phyloP scores from a whole-genome alignment of 2,888 invertebrate genomes.

The Metacarcinus magister region DNA sequence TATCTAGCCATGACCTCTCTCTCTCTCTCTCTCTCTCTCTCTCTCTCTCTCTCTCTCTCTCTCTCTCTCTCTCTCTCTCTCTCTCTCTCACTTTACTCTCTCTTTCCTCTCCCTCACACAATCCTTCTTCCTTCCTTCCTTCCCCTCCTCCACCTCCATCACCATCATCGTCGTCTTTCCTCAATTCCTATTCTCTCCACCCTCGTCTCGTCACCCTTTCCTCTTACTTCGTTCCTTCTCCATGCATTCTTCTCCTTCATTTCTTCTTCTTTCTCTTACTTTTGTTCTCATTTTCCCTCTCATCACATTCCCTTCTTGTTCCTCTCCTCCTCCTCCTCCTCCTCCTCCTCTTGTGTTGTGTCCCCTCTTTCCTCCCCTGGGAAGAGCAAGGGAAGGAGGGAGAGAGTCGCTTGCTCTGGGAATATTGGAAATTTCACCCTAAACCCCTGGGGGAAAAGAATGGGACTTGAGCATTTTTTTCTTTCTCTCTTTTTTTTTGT shows the following conservation, averaged over 20 bases:
- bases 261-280: background rate
- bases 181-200: background rate
- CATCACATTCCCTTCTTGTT: background rate
- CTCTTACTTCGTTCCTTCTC: background rate
- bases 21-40: no score
- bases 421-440: conserved; percentile 4
- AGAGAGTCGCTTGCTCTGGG: background rate
- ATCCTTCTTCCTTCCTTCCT: no score
- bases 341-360: background rate
- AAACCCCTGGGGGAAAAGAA: background rate
- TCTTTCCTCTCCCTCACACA: no score
- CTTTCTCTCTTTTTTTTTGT: background rate
- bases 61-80: no score
- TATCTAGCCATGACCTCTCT: no score
- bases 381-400: background rate
- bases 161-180: background rate
- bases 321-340: background rate
- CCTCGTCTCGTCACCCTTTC: no score
- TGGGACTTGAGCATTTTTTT: background rate
- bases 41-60: no score
- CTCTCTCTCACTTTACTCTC: no score
- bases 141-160: background rate
- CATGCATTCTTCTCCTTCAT: background rate
- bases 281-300: background rate
- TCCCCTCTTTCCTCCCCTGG: background rate